phyloP scores from a whole-genome alignment of 1,140 invertebrate genomes.

The Ooceraea biroi region DNA sequence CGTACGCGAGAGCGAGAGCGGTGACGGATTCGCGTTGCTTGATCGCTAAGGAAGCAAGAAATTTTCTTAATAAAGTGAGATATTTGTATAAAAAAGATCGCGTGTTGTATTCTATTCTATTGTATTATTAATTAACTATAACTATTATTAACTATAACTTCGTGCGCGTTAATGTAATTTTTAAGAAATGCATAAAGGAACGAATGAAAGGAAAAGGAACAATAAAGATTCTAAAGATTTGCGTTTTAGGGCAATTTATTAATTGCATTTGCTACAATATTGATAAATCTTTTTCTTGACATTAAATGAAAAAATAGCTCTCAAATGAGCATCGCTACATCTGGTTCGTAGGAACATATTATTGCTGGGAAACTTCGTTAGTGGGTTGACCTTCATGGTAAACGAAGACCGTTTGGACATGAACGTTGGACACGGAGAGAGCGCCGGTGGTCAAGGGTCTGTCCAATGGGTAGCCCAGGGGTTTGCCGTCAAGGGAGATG shows the following conservation, averaged over 20 bases:
- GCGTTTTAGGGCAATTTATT: constrained; percentile 72
- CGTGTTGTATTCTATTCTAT: neutral
- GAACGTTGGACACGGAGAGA: constrained; percentile 84
- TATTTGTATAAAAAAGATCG: neutral
- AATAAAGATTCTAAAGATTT: constrained; percentile 28
- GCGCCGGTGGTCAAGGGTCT: constrained; percentile 82
- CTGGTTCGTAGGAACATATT: constrained; percentile 50
- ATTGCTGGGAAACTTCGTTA: constrained; percentile 63
- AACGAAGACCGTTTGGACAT: constrained; percentile 83
- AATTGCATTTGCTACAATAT: constrained; percentile 64
- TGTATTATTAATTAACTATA: constrained; percentile 1
- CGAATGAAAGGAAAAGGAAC: neutral
- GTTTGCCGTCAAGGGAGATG: constrained; percentile 82
- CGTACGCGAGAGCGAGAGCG: neutral
- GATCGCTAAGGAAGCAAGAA: neutral
- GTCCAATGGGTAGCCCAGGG: constrained; percentile 87
- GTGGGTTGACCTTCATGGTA: constrained; percentile 80
- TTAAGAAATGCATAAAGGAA: neutral
- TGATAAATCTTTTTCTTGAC: constrained; percentile 55
- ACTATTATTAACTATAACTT: neutral
- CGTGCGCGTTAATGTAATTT: neutral
- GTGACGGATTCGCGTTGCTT: neutral
- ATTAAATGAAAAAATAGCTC: constrained; percentile 49
- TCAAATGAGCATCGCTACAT: neutral
- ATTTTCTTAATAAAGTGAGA: constrained; percentile 68